Percentiles rank a stretch among this genome's conserved stretches.
These are phyloP conservation scores for Synergus itoensis DNA, from an alignment of 2,888 invertebrate species.

Conservation along the genomic window DNA sequence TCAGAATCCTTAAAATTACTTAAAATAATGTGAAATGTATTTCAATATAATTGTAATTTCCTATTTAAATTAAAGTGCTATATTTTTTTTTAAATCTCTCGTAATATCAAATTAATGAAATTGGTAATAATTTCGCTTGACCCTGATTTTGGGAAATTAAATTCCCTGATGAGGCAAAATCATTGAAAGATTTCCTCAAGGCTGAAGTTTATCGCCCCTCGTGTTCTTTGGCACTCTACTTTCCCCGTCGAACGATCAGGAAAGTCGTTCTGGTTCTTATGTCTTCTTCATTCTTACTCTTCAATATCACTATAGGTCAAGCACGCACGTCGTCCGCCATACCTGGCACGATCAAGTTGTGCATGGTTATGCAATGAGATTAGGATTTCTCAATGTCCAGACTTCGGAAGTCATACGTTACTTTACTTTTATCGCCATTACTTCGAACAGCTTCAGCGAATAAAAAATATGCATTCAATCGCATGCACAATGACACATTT, in stretches of 20 bases:
- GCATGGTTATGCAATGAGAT: conserved; percentile 57
- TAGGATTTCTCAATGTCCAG: conserved; percentile 51
- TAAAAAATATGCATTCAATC: conserved; percentile 31
- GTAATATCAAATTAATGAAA: too few species aligned
- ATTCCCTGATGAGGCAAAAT: not conserved
- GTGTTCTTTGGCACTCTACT: conserved; percentile 43
- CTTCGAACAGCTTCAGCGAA: conserved; percentile 12
- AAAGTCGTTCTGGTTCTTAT: conserved; percentile 51
- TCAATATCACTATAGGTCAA: conserved; percentile 50
- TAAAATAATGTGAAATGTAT: too few species aligned
- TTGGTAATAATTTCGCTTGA: too few species aligned
- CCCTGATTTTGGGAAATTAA: not conserved
- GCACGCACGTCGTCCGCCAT: conserved; percentile 45
- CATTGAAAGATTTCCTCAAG: conserved; percentile 47
- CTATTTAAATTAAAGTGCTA: too few species aligned
- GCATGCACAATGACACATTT: not conserved
- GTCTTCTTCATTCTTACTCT: conserved; percentile 23
- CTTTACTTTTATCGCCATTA: conserved; percentile 16
- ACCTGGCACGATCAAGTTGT: conserved; percentile 54
- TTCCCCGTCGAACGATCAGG: conserved; percentile 54
- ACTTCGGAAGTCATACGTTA: conserved; percentile 26
- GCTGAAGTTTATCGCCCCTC: conserved; percentile 44
- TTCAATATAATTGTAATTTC: too few species aligned
- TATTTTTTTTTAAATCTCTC: too few species aligned
- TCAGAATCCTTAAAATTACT: too few species aligned